Evolutionary conservation across 2,113 vertebrate genomes (phyloP), one percentile per base, ranked within the genome.

Genomic region (Equus przewalskii): DNA sequence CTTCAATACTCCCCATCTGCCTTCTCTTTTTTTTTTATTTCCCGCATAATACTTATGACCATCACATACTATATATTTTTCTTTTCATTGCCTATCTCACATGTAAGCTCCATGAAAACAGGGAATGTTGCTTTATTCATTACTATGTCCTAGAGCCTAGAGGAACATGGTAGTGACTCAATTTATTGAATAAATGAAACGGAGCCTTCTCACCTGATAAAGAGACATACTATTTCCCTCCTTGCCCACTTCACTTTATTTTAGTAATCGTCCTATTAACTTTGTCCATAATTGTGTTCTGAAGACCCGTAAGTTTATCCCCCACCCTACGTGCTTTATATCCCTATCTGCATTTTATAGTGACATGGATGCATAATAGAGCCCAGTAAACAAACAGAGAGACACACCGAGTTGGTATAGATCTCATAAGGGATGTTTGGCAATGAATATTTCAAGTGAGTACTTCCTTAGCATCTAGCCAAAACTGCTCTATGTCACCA

Each of bases 61-160:
- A 44, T 58, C 70, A 41, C 26, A 91, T 13, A n/a, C 22, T 60
- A 46, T 3, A 33, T 36, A 51, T 8, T 30, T 13, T 3, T 11
- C 85, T 79, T 79, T 69, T 87, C 81, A 72, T 6, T 94, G 22
- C 62, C 69, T 81, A 13, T 46, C 56, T 94, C 46, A 93, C 10
- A 85, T 16, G 51, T 51, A 75, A 82, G 14, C 13, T 65, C n/a
- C 75, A 88, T 28, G 46, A 91, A 84, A 70, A 69, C 30, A 78
- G 36, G 33, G 51, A 83, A 70, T 95, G 73, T 89, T 82, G 24
- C 30, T 64, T 92, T 54, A 21, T 58, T 97, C 54, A 84, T 58
- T 79, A 36, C 19, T 89, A 26, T 62, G 85, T 26, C 19, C 73
- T 49, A 94, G 69, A 78, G 65, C n/a, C 69, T 58, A 83, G 58